These are phyloP conservation scores for Alouatta palliata DNA, from an alignment of 2,113 vertebrate genomes.

Conservation along the genomic window DNA sequence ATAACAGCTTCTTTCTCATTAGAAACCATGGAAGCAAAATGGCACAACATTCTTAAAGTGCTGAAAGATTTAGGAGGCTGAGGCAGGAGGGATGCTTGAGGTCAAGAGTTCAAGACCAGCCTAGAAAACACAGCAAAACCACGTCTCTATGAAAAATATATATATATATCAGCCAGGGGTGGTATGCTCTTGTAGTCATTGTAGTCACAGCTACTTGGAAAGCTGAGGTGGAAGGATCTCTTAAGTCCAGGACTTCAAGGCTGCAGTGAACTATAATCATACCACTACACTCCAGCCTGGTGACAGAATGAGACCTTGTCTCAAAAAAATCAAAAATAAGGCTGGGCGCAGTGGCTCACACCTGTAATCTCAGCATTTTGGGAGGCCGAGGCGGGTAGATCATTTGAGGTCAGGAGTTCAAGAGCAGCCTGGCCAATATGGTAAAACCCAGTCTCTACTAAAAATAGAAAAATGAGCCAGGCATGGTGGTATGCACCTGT, in stretches of 20 bases:
- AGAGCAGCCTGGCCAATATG: background rate
- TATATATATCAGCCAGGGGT: background rate
- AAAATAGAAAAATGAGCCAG: background rate
- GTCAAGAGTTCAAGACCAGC: background rate
- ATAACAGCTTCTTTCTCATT: background rate
- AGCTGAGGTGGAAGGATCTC: background rate
- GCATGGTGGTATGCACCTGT: background rate
- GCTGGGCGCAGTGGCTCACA: background rate
- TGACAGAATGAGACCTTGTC: too few species aligned
- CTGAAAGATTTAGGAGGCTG: background rate
- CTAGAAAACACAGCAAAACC: background rate
- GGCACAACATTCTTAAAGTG: background rate
- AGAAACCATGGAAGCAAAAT: background rate
- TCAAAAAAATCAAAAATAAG: background rate
- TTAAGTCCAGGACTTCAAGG: background rate
- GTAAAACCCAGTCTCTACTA: background rate
- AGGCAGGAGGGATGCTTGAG: background rate
- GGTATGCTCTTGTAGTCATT: background rate
- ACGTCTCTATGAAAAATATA: background rate
- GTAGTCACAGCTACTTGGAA: background rate
- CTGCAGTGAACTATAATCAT: background rate
- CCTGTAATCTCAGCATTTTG: background rate
- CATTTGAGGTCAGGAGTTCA: background rate
- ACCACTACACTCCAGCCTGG: background rate
- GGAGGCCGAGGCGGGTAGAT: background rate